Conservation (phyloP, 2,113 vertebrate species). For the Pluvianellus socialis region DNA sequence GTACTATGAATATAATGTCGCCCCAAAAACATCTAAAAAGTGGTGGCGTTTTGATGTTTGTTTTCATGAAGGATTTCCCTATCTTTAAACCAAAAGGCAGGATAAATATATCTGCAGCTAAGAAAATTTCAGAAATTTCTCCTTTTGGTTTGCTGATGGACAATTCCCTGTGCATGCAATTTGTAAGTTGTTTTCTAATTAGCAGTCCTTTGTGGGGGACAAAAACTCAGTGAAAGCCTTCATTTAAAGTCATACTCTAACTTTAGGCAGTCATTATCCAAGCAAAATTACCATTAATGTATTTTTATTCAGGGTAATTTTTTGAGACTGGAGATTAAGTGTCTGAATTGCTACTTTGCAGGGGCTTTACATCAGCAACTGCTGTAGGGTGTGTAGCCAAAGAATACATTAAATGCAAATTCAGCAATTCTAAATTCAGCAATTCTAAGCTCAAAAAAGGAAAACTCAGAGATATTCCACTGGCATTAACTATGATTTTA, state of each 20-base stretch:
- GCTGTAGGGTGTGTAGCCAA: neutral
- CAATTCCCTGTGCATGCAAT: neutral
- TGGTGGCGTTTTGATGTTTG: neutral
- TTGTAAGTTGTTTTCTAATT: neutral
- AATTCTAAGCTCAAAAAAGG: neutral
- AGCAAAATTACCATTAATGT: neutral
- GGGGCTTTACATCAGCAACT: neutral
- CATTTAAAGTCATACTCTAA: neutral
- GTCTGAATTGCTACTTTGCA: neutral
- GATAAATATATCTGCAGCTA: neutral
- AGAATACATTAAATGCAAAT: slow-evolving; percentile 8
- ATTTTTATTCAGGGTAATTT: neutral
- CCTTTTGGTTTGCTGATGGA: neutral
- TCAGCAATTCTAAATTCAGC: slow-evolving; percentile 9
- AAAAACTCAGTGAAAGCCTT: neutral
- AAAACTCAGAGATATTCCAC: neutral
- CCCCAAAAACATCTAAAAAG: neutral
- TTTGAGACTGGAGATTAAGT: neutral
- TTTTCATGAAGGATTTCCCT: neutral
- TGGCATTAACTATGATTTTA: neutral
- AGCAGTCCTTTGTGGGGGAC: neutral
- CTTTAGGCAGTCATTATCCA: neutral
- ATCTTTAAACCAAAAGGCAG: neutral
- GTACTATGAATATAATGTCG: neutral
- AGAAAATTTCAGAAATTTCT: neutral